Conservation (phyloP, 30 jellyfish, hydroid and myxozoan genomes). For the Turritopsis dohrnii region DNA sequence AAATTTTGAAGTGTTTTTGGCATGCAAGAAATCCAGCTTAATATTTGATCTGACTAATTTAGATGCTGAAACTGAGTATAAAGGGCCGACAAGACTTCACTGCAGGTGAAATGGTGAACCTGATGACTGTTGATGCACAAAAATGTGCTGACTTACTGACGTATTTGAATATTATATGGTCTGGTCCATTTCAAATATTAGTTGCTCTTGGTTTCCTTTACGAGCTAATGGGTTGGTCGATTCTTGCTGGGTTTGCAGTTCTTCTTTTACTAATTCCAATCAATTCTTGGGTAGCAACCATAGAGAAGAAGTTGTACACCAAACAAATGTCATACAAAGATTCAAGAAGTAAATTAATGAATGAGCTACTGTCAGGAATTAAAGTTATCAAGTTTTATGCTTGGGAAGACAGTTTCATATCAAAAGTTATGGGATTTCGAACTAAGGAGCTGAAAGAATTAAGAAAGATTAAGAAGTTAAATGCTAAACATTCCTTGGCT, state of each 20-base stretch:
- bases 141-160: slow-evolving; percentile 77
- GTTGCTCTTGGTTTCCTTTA: slow-evolving; percentile 52
- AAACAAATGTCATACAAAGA: slow-evolving; percentile 86
- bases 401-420: slow-evolving; percentile 94
- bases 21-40: no score
- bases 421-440: slow-evolving; percentile 49
- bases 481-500: slow-evolving; percentile 53
- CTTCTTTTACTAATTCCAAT: slow-evolving; percentile 72
- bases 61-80: slow-evolving; percentile 79
- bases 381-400: slow-evolving; percentile 84
- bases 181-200: slow-evolving; percentile 90
- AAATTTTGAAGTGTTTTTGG: no score
- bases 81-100: slow-evolving; percentile 63
- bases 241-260: slow-evolving; percentile 81
- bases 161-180: slow-evolving; percentile 76
- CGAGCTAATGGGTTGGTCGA: slow-evolving; percentile 71
- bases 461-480: slow-evolving; percentile 37
- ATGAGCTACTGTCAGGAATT: slow-evolving; percentile 87
- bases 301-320: slow-evolving; percentile 36
- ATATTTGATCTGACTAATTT: no score
- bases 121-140: slow-evolving; percentile 94
- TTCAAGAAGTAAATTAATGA: slow-evolving; percentile 74
- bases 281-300: slow-evolving; percentile 39
- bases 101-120: slow-evolving; percentile 90
- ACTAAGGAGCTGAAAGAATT: slow-evolving; percentile 54